Evolutionary conservation across 1,140 invertebrate genomes (phyloP), one percentile per base, ranked within the genome.

Genomic region (Conus betulinus): DNA sequence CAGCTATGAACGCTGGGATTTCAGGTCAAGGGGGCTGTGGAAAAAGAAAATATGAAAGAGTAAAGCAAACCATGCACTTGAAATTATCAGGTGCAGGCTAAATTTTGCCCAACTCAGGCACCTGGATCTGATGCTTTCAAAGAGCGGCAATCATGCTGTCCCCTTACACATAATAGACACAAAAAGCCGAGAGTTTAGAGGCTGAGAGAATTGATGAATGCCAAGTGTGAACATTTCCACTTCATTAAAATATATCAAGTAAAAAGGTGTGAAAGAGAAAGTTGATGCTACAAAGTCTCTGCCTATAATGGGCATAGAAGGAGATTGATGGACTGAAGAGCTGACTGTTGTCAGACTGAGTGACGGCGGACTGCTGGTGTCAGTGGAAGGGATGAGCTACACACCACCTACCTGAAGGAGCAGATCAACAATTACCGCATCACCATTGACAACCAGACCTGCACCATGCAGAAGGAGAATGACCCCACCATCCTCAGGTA

Each of bases 401-500:
- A 98, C 95, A 99, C 98, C 0, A 99, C 99, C 0, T 99, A 99
- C 95, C 97, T 99, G 96, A 98, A 99, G 93, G 99, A 99, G 94
- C 99, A 99, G 95, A 97, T 99, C 0, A 98, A 99, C 95, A 97
- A 98, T 88, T 99, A 99, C 94, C 97, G 99, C 71, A 98, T 99
- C 55, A 98, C 99, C 1, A 99, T 99, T 94, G 99, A 98, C 25
- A 99, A 99, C 95, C 98, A 99, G 93, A 99, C 99, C 0, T 99
- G 98, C 93, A 97, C 99, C 10, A 99, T 99, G 93, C 98, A 99
- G 89, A 99, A 99, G 95, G 99, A 99, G 95, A 99, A 99, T 93
- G 99, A 99, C 95, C 99, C 99, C 0, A 99, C 98, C 0, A 96
- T 99, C 23, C 94, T 99, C 20, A 96, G 98, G 95, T 95, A 89